Conservation (phyloP, 1,140 invertebrate genomes). For the Eriocheir sinensis region DNA sequence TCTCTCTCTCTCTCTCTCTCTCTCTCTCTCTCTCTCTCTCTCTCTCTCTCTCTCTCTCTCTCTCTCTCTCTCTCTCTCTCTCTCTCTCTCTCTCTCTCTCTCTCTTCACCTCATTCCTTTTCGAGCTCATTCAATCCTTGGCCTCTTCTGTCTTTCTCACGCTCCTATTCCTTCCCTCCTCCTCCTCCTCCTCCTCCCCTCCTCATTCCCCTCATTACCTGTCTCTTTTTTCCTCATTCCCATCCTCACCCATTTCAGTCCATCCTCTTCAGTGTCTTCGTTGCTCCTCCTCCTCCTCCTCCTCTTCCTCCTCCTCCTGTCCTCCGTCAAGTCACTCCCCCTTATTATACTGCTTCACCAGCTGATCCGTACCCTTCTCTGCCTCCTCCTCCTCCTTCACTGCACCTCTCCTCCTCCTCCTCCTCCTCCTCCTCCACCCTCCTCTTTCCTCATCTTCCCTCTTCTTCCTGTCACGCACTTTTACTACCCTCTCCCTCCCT, state of each 20-base stretch:
- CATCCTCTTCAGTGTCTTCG: neutral
- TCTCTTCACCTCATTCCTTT: too few relatives aligned
- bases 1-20: neutral
- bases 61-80: too few relatives aligned
- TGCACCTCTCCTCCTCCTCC: neutral
- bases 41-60: neutral
- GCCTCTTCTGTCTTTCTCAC: neutral
- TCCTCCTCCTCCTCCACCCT: neutral
- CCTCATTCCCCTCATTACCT: neutral
- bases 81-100: too few relatives aligned
- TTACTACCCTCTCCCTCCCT: too few relatives aligned
- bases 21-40: neutral
- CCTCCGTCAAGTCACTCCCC: neutral
- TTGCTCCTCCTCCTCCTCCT: neutral
- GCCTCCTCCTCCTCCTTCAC: slow-evolving; percentile 17
- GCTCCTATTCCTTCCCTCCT: neutral
- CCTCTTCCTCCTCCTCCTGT: neutral
- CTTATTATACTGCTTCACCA: slow-evolving; percentile 24
- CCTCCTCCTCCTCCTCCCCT: neutral
- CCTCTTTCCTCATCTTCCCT: too few relatives aligned
- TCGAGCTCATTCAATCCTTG: neutral
- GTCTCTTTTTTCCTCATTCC: neutral
- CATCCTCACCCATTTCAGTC: neutral
- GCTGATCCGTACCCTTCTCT: slow-evolving; percentile 7
- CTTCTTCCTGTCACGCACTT: too few relatives aligned